A percentile compares a stretch with the other conserved stretches of the same genome.
phyloP scores from a whole-genome alignment of 2,113 vertebrate species.

The Oreochromis niloticus region DNA sequence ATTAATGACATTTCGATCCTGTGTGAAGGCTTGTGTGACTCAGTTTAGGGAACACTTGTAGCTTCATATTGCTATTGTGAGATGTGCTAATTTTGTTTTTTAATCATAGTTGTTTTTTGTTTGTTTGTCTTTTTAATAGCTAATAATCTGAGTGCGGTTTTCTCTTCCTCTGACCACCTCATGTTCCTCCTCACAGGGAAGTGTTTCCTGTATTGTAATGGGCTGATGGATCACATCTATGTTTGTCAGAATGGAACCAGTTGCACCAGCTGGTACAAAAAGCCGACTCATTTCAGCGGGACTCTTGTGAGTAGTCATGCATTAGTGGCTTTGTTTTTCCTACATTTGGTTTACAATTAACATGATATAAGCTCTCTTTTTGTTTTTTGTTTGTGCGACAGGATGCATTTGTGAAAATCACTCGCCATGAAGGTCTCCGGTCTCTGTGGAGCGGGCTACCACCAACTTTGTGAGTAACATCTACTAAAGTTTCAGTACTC shows the following conservation, averaged over 20 bases:
- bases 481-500: neutral
- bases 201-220: slow-evolving; percentile 91
- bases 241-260: slow-evolving; percentile 82
- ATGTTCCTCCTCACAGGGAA: slow-evolving; percentile 76
- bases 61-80: neutral
- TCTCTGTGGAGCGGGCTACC: slow-evolving; percentile 95
- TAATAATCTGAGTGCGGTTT: neutral
- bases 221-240: slow-evolving; percentile 90
- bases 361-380: rapidly evolving
- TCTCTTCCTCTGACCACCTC: neutral
- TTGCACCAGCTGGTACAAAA: slow-evolving; percentile 85
- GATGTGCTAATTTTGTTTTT: neutral
- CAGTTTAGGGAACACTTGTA: neutral
- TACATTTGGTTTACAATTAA: neutral
- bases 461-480: slow-evolving; percentile 87
- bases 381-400: slow-evolving; percentile 29
- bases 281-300: slow-evolving; percentile 84
- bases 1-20: neutral
- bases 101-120: neutral
- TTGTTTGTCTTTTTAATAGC: neutral
- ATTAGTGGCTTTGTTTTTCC: neutral
- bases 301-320: slow-evolving; percentile 77
- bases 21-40: neutral
- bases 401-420: slow-evolving; percentile 97
- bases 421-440: slow-evolving; percentile 82